A percentile compares a stretch with the other conserved stretches of the same genome.
phyloP scores from a whole-genome alignment of 2,797 vertebrate genomes.

The Ctenosaura bakeri region DNA sequence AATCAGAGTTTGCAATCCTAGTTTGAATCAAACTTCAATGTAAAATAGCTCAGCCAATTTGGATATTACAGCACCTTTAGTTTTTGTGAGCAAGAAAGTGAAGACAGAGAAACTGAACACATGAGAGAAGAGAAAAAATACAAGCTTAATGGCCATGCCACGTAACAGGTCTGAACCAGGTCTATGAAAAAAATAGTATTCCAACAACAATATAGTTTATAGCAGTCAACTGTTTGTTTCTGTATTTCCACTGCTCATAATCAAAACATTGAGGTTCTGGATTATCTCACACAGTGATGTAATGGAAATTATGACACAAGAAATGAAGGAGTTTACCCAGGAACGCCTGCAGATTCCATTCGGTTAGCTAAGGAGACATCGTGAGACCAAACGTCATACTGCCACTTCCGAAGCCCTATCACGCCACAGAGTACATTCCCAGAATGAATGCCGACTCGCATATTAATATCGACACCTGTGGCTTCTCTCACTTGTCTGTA shows the following conservation, averaged over 20 bases:
- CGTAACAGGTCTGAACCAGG: neutral
- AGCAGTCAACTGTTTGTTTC: neutral
- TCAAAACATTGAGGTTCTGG: neutral
- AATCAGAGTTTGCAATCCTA: neutral
- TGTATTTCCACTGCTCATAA: neutral
- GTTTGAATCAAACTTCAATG: neutral
- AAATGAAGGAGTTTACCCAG: slow-evolving; percentile 85
- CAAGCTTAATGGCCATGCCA: neutral
- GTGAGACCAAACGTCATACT: slow-evolving; percentile 98
- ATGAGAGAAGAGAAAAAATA: too few relatives aligned
- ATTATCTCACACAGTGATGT: neutral
- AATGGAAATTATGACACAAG: rapidly evolving
- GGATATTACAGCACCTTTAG: neutral
- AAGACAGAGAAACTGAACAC: too few relatives aligned
- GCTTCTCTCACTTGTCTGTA: slow-evolving; percentile 94
- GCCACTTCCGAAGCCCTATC: slow-evolving; percentile 98
- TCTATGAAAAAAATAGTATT: neutral
- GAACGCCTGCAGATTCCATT: slow-evolving; percentile 96
- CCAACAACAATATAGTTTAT: neutral
- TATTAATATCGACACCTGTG: slow-evolving; percentile 96
- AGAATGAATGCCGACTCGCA: slow-evolving; percentile 97
- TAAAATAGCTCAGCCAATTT: neutral
- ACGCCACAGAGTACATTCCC: slow-evolving; percentile 97
- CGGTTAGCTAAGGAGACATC: slow-evolving; percentile 97
- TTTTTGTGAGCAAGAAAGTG: neutral